Base-by-base conservation (phyloP, 2,113 vertebrate species). In the Synodontis membranacea region DNA sequence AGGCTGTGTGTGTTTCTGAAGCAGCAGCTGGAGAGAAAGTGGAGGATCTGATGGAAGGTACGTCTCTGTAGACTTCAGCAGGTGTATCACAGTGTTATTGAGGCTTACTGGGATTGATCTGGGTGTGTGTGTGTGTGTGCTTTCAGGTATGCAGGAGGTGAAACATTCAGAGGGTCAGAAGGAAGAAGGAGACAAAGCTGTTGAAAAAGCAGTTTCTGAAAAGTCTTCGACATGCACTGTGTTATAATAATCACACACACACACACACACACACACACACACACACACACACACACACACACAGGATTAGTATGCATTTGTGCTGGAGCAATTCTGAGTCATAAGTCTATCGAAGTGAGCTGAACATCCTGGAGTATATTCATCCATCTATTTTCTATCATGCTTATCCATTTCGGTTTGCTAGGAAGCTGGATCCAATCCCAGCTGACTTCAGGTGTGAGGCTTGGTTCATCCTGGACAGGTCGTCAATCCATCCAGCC, bases 221-320 rank as follows among this genome's bases (percentile, higher is more conserved):
- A 93, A 91, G 80, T 95, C 94, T 9, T 84, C 23, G 28, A 84
- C 92, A 58, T 95, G 95, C 74, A 46, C 90, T 80, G 7, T 95
- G 70, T 89, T 95, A 48, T 95, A 88, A 86, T 52, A 64, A 44
- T 25, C 80, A n/a, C 34, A 44, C 17, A 81, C 9, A 31, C n/a
- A 31, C 28, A 80, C 50, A 62, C 44, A 50, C 28, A n/a, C 66
- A 44, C 31, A 70, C 66, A 68, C 19, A 37, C 17, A 31, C 17
- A 81, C 9, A 31, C n/a, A 31, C 28, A 80, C 50, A 62, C 44
- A 50, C 28, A n/a, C 66, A 44, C 31, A 70, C 66, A 68, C 19
- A 37, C 17, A 31, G 25, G 19, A 23, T 19, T 17, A 21, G 54
- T 50, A 50, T 50, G 9, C 48, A 56, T 15, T 17, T 6, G 54